phyloP scores from a whole-genome alignment of 2,797 vertebrate species.

The Pseudochirops cupreus region DNA sequence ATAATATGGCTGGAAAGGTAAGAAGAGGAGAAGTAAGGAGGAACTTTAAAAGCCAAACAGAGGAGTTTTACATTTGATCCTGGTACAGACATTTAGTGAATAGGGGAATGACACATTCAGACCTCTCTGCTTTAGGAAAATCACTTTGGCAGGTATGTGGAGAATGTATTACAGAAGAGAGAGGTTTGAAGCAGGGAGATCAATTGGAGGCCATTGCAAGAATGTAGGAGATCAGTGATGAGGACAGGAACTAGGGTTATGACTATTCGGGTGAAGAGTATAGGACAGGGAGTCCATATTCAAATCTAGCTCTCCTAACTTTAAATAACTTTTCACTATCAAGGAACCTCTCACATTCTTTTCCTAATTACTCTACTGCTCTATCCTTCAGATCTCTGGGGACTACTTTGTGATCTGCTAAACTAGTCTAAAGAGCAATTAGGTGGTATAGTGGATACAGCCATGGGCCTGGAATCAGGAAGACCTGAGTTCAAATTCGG shows the following conservation, averaged over 20 bases:
- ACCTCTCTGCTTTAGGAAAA: background rate
- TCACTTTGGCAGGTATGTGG: background rate
- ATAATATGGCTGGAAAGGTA: background rate
- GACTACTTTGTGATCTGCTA: background rate
- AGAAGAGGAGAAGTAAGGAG: background rate
- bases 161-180: background rate
- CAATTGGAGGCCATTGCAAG: background rate
- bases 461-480: background rate
- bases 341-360: background rate
- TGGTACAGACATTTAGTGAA: background rate
- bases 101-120: background rate
- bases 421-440: background rate
- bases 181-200: background rate
- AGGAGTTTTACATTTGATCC: background rate
- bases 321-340: background rate
- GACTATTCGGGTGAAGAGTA: background rate
- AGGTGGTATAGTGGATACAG: background rate
- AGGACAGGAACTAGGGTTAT: background rate
- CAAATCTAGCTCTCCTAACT: background rate
- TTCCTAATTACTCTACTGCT: background rate
- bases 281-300: background rate
- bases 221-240: background rate
- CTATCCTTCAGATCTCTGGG: background rate
- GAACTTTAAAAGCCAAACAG: background rate
- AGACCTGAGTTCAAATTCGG: background rate